Percentiles rank a stretch among this genome's conserved stretches.
phyloP scores from a whole-genome alignment of 2,888 invertebrate species.

The Psococerastis gibbosa region DNA sequence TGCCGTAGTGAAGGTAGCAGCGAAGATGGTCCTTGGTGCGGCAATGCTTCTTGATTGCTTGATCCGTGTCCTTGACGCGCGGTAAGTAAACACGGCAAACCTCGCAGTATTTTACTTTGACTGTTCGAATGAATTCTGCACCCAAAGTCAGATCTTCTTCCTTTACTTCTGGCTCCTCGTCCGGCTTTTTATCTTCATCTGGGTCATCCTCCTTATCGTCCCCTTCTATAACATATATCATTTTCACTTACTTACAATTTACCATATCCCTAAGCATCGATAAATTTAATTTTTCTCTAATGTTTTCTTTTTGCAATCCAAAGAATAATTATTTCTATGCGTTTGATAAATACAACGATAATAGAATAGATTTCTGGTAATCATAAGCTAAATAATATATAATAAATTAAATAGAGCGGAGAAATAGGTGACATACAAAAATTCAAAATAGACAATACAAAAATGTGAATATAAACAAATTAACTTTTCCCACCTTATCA shows the following conservation, averaged over 20 bases:
- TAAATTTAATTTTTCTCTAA: constrained; percentile 3
- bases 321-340: no score
- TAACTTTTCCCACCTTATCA: no score
- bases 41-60: constrained; percentile 48
- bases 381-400: no score
- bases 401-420: no score
- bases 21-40: constrained; percentile 54
- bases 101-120: constrained; percentile 64
- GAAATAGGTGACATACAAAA: no score
- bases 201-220: constrained; percentile 17
- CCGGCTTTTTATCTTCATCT: constrained; percentile 27
- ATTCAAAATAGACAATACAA: no score
- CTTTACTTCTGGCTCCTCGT: constrained; percentile 22
- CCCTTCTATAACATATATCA: not conserved
- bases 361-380: no score
- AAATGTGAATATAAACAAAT: no score
- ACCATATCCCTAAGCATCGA: no score
- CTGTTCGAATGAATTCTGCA: constrained; percentile 54
- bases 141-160: constrained; percentile 31
- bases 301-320: constrained; percentile 18
- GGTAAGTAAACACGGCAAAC: constrained; percentile 57
- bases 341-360: no score
- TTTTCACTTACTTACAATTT: no score
- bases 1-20: constrained; percentile 56
- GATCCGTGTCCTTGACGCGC: constrained; percentile 33